A percentile compares a stretch with the other conserved stretches of the same genome.
Evolutionary conservation across 2,113 vertebrate genomes (phyloP).

Genomic region (Halcyon senegalensis): DNA sequence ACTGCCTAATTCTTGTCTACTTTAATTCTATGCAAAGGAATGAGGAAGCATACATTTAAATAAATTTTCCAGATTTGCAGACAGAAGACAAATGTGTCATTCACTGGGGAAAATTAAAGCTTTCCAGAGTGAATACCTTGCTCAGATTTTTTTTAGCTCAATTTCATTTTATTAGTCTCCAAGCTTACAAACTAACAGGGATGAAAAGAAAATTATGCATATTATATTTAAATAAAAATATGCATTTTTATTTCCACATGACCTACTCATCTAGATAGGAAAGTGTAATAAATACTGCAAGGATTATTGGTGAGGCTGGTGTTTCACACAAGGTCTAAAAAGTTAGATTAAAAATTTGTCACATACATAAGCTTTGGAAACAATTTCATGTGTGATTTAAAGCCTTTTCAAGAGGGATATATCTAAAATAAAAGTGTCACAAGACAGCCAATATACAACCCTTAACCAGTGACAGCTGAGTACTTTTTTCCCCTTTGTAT

Average conservation of each 20-base stretch:
- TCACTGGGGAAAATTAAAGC: slow-evolving; percentile 41
- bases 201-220: slow-evolving; percentile 19
- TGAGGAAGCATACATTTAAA: slow-evolving; percentile 59
- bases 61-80: slow-evolving; percentile 59
- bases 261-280: background rate
- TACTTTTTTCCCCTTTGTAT: background rate
- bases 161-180: slow-evolving; percentile 33
- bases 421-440: background rate
- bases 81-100: slow-evolving; percentile 56
- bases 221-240: slow-evolving; percentile 18
- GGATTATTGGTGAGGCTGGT: background rate
- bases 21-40: slow-evolving; percentile 44
- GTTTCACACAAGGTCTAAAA: background rate
- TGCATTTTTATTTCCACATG: slow-evolving; percentile 25
- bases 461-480: background rate
- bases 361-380: background rate
- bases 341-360: background rate
- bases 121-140: slow-evolving; percentile 1
- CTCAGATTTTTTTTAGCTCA: background rate
- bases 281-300: slow-evolving; percentile 10
- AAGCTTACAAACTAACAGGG: background rate
- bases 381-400: background rate
- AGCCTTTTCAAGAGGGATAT: background rate
- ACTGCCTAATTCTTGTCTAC: slow-evolving; percentile 11
- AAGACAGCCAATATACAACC: background rate